Percentiles rank a stretch among this genome's conserved stretches.
phyloP scores from a whole-genome alignment of 2,888 invertebrate genomes.

The Tiphia femorata region DNA sequence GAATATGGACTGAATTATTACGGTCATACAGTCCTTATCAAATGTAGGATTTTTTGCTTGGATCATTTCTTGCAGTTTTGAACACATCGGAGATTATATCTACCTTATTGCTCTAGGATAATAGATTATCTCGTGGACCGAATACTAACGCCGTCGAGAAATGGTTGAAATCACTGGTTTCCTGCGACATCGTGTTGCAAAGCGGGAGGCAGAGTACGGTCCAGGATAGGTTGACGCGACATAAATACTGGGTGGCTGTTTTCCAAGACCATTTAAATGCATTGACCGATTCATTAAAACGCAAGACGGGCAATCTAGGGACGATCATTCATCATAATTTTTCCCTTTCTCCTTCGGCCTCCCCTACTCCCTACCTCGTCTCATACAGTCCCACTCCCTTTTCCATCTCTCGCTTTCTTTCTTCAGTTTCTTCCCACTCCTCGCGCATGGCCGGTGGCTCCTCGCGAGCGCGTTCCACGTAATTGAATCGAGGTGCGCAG shows the following conservation, averaged over 20 bases:
- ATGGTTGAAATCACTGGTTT: too few species aligned
- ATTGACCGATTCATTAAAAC: conserved; percentile 49
- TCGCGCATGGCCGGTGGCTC: conserved; percentile 29
- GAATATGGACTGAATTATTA: too few species aligned
- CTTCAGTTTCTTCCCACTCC: not conserved
- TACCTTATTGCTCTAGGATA: too few species aligned
- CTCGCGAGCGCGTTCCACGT: conserved; percentile 25
- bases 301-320: conserved; percentile 44
- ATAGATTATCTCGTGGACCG: too few species aligned
- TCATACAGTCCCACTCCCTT: not conserved
- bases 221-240: conserved; percentile 20
- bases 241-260: conserved; percentile 36
- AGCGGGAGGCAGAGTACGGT: too few species aligned
- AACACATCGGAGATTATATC: too few species aligned
- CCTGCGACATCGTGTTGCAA: too few species aligned
- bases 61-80: too few species aligned
- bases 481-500: conserved; percentile 28
- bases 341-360: conserved; percentile 21
- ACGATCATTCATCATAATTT: conserved; percentile 48
- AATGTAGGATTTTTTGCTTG: too few species aligned
- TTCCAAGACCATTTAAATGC: conserved; percentile 44
- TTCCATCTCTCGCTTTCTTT: not conserved
- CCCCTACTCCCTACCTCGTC: not conserved
- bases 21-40: too few species aligned
- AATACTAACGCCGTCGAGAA: too few species aligned